Percentiles rank a stretch among this genome's conserved stretches.
Conservation (phyloP, 2,888 invertebrate species). For the Tortricodes alternella region DNA sequence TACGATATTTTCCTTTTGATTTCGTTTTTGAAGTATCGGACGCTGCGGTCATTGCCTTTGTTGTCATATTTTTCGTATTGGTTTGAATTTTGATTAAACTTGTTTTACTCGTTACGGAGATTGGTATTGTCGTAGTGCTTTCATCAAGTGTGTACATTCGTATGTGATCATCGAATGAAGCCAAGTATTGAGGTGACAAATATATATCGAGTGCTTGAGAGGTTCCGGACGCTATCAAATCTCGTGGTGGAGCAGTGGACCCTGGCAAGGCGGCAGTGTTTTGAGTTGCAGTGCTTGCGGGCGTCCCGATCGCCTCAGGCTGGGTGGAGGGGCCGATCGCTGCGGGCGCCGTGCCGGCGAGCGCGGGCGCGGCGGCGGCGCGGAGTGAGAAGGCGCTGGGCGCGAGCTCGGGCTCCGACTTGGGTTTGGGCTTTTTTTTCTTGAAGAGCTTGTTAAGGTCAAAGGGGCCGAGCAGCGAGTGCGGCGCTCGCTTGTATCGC, state of each 20-base stretch:
- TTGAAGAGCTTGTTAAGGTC: constrained; percentile 64
- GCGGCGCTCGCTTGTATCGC: constrained; percentile 47
- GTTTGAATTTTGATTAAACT: background rate
- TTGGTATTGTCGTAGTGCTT: background rate
- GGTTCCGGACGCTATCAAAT: background rate
- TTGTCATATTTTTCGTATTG: background rate
- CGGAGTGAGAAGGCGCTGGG: constrained; percentile 51
- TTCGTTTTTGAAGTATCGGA: constrained; percentile 22
- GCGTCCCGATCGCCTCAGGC: background rate
- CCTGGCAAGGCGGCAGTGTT: background rate
- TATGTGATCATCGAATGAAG: background rate
- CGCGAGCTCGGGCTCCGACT: constrained; percentile 30
- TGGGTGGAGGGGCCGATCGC: background rate
- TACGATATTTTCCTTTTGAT: constrained; percentile 34
- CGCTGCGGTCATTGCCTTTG: background rate
- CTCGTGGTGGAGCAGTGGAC: background rate
- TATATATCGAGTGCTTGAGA: background rate
- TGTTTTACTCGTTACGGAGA: background rate
- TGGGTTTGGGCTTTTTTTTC: constrained; percentile 46
- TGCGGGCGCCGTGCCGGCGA: background rate
- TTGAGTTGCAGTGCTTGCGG: background rate
- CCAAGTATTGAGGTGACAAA: background rate
- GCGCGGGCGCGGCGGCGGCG: constrained; percentile 20
- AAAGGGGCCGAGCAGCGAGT: constrained; percentile 62
- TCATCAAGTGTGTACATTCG: background rate